These are phyloP conservation scores for Caracal caracal DNA, from an alignment of 2,113 vertebrate genomes.

Conservation along the genomic window DNA sequence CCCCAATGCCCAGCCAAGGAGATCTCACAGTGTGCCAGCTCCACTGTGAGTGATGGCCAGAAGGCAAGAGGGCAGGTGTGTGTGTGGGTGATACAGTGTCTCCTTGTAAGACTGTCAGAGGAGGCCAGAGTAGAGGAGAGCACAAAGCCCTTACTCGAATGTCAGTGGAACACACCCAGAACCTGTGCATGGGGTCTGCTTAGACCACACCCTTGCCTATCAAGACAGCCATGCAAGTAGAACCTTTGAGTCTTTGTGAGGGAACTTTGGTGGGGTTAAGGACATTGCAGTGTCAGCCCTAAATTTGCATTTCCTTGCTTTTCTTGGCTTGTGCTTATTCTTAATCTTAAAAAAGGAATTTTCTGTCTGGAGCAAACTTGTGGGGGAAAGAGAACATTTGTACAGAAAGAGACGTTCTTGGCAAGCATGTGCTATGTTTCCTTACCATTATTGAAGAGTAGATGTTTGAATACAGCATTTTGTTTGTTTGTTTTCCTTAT, in stretches of 20 bases:
- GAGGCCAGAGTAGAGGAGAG: background rate
- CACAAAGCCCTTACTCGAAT: slow-evolving; percentile 27
- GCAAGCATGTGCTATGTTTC: slow-evolving; percentile 58
- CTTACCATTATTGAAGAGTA: slow-evolving; percentile 72
- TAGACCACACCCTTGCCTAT: slow-evolving; percentile 52
- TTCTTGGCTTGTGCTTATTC: slow-evolving; percentile 79
- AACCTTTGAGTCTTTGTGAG: slow-evolving; percentile 75
- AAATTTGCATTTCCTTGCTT: slow-evolving; percentile 86
- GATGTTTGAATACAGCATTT: slow-evolving; percentile 68
- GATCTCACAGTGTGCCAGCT: background rate
- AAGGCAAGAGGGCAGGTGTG: background rate
- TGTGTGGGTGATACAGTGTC: background rate
- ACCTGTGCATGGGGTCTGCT: slow-evolving; percentile 63
- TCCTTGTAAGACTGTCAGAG: background rate
- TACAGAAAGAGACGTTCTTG: slow-evolving; percentile 80
- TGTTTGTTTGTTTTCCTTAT: slow-evolving; percentile 71
- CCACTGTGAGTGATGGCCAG: background rate
- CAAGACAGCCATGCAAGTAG: slow-evolving; percentile 54
- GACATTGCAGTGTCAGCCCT: slow-evolving; percentile 81
- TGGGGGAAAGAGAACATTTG: slow-evolving; percentile 80
- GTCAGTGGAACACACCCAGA: slow-evolving; percentile 65
- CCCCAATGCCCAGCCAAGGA: background rate
- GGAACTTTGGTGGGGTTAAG: slow-evolving; percentile 62
- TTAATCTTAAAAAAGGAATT: slow-evolving; percentile 79
- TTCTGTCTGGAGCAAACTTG: slow-evolving; percentile 80